Evolutionary conservation across 2,113 vertebrate genomes (phyloP), one percentile per base, ranked within the genome.

Genomic region (Okapia johnstoni): DNA sequence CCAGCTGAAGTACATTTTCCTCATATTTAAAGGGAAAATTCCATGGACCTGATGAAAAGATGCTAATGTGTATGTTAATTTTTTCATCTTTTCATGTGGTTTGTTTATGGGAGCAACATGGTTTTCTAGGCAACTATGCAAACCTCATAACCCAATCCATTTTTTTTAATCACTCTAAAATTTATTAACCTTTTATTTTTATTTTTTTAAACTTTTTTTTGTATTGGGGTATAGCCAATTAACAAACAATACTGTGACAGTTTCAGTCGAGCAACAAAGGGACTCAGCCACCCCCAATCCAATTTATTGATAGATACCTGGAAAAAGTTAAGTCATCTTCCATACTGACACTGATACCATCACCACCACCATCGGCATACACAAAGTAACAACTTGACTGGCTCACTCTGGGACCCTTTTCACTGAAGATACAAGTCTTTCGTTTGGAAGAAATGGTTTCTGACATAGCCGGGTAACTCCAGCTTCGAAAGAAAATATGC

Each of bases 401-500:
- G 15, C 54, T 95, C 43, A 36, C 36, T 28, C 11, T 6, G 70
- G 40, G 13, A 25, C 79, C 40, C 15, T 63, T 40, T 8, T 43
- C 26, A 33, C 57, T 43, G 57, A 92, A 63, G 90, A 48, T 58
- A 4, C 17, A 46, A 60, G 36, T 52, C 28, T 63, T 16, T 93
- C 96, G 36, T 91, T 98, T 86, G 81, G 97, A 96, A 96, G 96
- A 98, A 98, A 17, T 70, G 36, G 92, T 98, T 98, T 97, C 97
- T 81, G 77, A 97, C 73, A 87, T 77, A 97, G 73, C 4, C 43
- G 66, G 94, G 73, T 93, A 98, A 97, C 94, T 97, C 97, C 95
- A 93, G 40, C 95, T 98, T 97, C 88, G 54, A 96, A 97, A 97
- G 90, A 97, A 98, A 98, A 98, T 97, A 98, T 97, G 96, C 91